Conservation (phyloP, 2,888 invertebrate species). For the Bellardia bayeri region DNA sequence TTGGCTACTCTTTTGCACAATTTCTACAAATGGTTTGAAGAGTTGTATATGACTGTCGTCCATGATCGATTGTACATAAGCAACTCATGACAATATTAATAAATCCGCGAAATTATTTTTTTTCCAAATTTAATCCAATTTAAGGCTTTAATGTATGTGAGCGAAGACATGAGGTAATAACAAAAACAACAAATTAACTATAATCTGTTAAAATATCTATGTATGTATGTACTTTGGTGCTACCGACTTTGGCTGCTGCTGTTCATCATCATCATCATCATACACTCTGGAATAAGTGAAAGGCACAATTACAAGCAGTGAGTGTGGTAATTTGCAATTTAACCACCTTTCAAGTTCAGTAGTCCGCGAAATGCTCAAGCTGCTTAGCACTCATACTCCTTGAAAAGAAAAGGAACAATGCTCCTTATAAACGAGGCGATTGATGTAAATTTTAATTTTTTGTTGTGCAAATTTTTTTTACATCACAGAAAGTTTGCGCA, state of each 20-base stretch:
- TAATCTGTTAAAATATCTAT: slow-evolving; percentile 71
- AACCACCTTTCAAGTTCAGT: slow-evolving; percentile 84
- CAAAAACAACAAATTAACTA: slow-evolving; percentile 67
- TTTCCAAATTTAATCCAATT: slow-evolving; percentile 73
- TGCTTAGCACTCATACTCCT: slow-evolving; percentile 22
- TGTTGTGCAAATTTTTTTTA: slow-evolving; percentile 52
- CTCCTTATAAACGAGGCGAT: slow-evolving; percentile 72
- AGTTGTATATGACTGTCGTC: neutral
- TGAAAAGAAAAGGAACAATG: slow-evolving; percentile 6
- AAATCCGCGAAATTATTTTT: slow-evolving; percentile 59
- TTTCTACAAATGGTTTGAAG: neutral
- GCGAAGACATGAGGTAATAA: slow-evolving; percentile 54
- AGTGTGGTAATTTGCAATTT: slow-evolving; percentile 84
- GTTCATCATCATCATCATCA: slow-evolving; percentile 28
- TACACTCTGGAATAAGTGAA: neutral
- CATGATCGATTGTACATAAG: slow-evolving; percentile 41
- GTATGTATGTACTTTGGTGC: slow-evolving; percentile 39
- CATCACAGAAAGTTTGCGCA: slow-evolving; percentile 37
- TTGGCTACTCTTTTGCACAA: too few species aligned
- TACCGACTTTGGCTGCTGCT: slow-evolving; percentile 70
- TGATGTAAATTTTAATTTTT: slow-evolving; percentile 68
- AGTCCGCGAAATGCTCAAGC: slow-evolving; percentile 77
- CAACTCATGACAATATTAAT: slow-evolving; percentile 37
- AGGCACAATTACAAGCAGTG: slow-evolving; percentile 60
- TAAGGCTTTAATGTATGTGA: slow-evolving; percentile 55